A percentile compares a stretch with the other conserved stretches of the same genome.
phyloP scores from a whole-genome alignment of 2,888 invertebrate species.

The Chymomyza amoena region DNA sequence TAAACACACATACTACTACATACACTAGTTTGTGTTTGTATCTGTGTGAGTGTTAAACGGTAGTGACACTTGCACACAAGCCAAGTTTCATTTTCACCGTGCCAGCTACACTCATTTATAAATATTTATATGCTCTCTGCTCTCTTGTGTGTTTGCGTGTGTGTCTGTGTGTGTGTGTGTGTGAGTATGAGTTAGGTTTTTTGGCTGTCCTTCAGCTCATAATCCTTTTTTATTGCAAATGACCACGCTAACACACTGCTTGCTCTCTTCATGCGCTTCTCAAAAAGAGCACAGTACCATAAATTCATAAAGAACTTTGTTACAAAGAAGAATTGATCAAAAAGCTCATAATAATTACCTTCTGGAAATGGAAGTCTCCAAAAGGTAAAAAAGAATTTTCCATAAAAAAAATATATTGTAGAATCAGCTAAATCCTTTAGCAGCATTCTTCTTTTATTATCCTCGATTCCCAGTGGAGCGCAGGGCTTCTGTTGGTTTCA shows the following conservation, averaged over 20 bases:
- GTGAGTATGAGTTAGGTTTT: constrained; percentile 29
- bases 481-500: too few species aligned
- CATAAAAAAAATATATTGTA: too few species aligned
- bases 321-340: not conserved
- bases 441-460: too few species aligned
- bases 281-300: not conserved
- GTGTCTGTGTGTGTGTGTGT: not conserved
- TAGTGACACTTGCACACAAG: constrained; percentile 59
- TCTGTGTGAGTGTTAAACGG: constrained; percentile 62
- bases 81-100: not conserved
- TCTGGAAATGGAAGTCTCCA: too few species aligned
- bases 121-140: constrained; percentile 57
- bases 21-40: constrained; percentile 12
- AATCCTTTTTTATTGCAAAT: constrained; percentile 73
- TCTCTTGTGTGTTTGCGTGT: not conserved
- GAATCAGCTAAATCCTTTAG: too few species aligned
- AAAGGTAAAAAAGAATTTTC: too few species aligned
- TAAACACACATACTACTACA: too few species aligned
- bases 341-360: too few species aligned
- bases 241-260: constrained; percentile 65
- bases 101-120: constrained; percentile 45
- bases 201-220: constrained; percentile 68
- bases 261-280: not conserved
- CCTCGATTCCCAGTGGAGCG: too few species aligned
- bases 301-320: not conserved